Base-by-base conservation (phyloP, 2,888 invertebrate species). In the Anthoptus insignis region DNA sequence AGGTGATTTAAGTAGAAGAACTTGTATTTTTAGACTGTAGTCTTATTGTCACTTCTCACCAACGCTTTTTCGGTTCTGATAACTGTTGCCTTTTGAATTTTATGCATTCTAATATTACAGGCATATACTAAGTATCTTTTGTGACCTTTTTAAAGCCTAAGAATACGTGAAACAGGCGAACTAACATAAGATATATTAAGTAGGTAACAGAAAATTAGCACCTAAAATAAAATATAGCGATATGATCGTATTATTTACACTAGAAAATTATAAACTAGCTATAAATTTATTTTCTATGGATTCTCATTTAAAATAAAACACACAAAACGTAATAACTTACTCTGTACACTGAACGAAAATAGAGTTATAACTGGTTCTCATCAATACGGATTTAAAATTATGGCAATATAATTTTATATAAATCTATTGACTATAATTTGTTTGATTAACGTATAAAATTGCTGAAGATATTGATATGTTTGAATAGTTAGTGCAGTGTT, bases 1-100 rank as follows among this genome's bases (percentile, higher is more conserved):
- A 92, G 93, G 93, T 93, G 93, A 93, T 93, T 93, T 86, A 85
- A 91, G 91, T 88, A 91, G 91, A 92, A 93, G 88, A 91, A 86
- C 84, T 78, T 83, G 80, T 80, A 80, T 81, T 81, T 42, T 78
- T 80, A 83, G 84, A 86, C 82, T 79, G 83, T 77, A 86, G 88
- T 88, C 84, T 82, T 74, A 80, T 45, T 79, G 85, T 88, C 88
- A 89, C 90, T 89, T 87, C 83, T 90, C 84, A 91, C 91, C 93
- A 89, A 87, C 89, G 86, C 80, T 73, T 65, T 68, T 87, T n/a
- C n/a, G 91, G 92, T 91, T 92, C 92, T 91, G 91, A 92, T 91
- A 89, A 87, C 84, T 89, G 87, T 86, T 85, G 86, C 83, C 87
- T 80, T 79, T 73, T 21, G 9, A 16, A 39, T 81, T 77, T 76